Base-by-base conservation (phyloP, 23 tunicate species). In the Ciona savignyi region DNA sequence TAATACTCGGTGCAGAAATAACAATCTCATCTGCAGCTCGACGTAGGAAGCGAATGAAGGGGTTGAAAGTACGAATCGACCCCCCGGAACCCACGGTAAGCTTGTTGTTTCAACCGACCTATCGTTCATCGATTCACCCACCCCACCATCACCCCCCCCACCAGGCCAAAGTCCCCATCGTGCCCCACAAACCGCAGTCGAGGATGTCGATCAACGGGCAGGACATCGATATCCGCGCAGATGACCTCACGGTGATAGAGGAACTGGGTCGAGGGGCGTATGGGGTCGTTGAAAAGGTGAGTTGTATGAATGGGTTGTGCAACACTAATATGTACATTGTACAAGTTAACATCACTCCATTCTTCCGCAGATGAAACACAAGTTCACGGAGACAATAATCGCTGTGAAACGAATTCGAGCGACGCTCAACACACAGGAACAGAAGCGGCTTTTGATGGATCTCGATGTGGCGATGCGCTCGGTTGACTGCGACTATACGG, bases 201-300 rank as follows among this genome's bases (percentile, higher is more conserved):
- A 64, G 63, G 3, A 91, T 91, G 97, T 51, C 35, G 1, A 91
- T 91, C 35, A 67, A 76, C 22, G 97, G 97, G 25, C 35, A 60
- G 48, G 86, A 91, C 24, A 75, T 91, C 28, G 81, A 80, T 29
- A 78, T 91, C 2, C 35, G 83, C 32, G 97, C 97, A 19, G 97
- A 91, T 56, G 97, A 91, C 42, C 80, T 91, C 2, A 85, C 84
- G 3, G 84, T 75, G 27, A 62, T 81, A 11, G 91, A 85, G 69
- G 97, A 91, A 66, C 72, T 91, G 35, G 97, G 97, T 23, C 67
- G 97, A 32, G 97, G 97, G 35, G 97, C 97, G 33, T 91, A 91
- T 76, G 97, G 97, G 23, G 97, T 91, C 26, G 97, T 91, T 0
- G 97, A 91, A 71, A 91, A 91, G 82, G 97, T 91, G 25, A 23